Conservation (phyloP, 2,888 invertebrate genomes). For the Drosophila atripex region DNA sequence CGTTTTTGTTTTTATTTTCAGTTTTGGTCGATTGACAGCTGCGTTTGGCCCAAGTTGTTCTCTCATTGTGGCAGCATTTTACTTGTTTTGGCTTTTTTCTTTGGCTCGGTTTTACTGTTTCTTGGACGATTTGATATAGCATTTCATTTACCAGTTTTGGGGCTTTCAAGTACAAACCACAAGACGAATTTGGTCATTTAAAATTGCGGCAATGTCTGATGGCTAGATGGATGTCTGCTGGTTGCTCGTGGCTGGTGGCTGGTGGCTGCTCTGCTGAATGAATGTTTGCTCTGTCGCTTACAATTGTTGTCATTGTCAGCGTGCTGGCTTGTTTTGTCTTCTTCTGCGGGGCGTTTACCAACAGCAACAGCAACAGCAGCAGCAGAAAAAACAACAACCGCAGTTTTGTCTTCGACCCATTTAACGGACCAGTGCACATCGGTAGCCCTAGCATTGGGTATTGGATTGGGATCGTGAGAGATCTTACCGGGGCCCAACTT, state of each 20-base stretch:
- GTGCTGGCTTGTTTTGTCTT: slow-evolving; percentile 60
- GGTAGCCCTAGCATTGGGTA: slow-evolving; percentile 36
- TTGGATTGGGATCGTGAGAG: slow-evolving; percentile 75
- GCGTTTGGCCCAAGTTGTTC: slow-evolving; percentile 44
- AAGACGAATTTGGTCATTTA: slow-evolving; percentile 78
- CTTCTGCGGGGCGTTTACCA: slow-evolving; percentile 48
- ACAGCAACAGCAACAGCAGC: slow-evolving; percentile 1
- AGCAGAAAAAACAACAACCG: slow-evolving; percentile 44
- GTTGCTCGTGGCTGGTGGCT: slow-evolving; percentile 36
- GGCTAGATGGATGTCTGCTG: slow-evolving; percentile 41
- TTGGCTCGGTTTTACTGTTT: slow-evolving; percentile 5
- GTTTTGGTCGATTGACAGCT: slow-evolving; percentile 53
- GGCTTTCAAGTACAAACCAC: slow-evolving; percentile 76
- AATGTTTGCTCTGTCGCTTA: slow-evolving; percentile 63
- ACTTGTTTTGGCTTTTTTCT: slow-evolving; percentile 32
- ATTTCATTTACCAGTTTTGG: slow-evolving; percentile 74
- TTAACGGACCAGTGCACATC: slow-evolving; percentile 75
- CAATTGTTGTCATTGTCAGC: slow-evolving; percentile 78
- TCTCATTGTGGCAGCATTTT: slow-evolving; percentile 54
- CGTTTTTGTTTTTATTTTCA: slow-evolving; percentile 46
- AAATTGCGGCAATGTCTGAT: slow-evolving; percentile 67
- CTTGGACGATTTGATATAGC: slow-evolving; percentile 44
- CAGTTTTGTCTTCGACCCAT: slow-evolving; percentile 78
- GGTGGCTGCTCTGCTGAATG: slow-evolving; percentile 52
- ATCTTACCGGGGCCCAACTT: slow-evolving; percentile 27